phyloP scores from a whole-genome alignment of 2,888 invertebrate genomes.

The Marasmarcha lunaedactyla region DNA sequence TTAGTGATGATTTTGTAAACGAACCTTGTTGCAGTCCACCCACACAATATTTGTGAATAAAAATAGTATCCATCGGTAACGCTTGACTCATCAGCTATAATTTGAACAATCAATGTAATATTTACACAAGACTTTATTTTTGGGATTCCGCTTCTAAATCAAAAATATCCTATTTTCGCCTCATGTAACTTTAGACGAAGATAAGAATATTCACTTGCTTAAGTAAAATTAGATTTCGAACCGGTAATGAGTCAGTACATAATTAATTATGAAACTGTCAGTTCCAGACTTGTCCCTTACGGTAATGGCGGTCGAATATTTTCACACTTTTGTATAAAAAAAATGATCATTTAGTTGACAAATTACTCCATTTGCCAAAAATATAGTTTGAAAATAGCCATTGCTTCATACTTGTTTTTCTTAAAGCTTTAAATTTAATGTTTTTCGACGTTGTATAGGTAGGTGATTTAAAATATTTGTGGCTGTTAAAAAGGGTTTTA shows the following conservation, averaged over 20 bases:
- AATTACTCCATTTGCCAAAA: constrained; percentile 9
- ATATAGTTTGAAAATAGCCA: constrained; percentile 11
- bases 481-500: too few relatives aligned
- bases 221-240: constrained; percentile 27
- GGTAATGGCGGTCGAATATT: too few relatives aligned
- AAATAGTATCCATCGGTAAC: constrained; percentile 42
- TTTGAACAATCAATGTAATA: constrained; percentile 47
- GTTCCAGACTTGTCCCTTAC: neutral
- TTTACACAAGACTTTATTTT: constrained; percentile 16
- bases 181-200: too few relatives aligned
- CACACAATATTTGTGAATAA: constrained; percentile 37
- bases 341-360: neutral
- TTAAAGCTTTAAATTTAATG: too few relatives aligned
- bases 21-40: constrained; percentile 54
- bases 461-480: too few relatives aligned
- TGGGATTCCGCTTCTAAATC: too few relatives aligned
- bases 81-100: constrained; percentile 53
- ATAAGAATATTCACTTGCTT: too few relatives aligned
- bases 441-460: too few relatives aligned
- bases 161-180: too few relatives aligned
- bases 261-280: neutral
- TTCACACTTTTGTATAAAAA: too few relatives aligned
- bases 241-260: neutral
- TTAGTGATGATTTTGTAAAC: constrained; percentile 41
- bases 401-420: too few relatives aligned